Evolutionary conservation across 1,140 invertebrate species (phyloP).

Genomic region (Brachionus asplanchnoidis): DNA sequence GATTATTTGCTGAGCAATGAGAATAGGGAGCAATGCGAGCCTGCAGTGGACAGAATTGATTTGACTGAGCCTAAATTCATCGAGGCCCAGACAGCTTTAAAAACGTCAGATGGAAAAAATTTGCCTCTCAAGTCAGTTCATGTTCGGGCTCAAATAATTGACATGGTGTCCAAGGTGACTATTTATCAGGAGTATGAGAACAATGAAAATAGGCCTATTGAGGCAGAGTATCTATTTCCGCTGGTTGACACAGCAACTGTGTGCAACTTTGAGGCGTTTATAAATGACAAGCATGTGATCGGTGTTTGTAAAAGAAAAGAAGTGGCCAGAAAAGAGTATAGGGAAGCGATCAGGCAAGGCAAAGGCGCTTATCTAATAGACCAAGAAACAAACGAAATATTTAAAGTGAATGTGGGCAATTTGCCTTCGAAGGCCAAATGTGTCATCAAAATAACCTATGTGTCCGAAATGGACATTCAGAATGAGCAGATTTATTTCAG

Average conservation of each 20-base stretch:
- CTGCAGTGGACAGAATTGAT: neutral
- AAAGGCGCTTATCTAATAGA: constrained; percentile 60
- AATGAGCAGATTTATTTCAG: constrained; percentile 55
- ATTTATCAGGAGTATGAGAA: constrained; percentile 54
- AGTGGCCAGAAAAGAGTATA: constrained; percentile 57
- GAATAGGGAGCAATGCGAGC: too few species aligned
- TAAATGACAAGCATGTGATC: constrained; percentile 56
- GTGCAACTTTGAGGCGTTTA: constrained; percentile 58
- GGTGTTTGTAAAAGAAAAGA: constrained; percentile 60
- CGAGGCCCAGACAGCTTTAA: neutral
- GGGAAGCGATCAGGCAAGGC: constrained; percentile 56
- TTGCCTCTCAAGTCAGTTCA: constrained; percentile 51
- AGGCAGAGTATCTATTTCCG: constrained; percentile 58
- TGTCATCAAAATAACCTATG: constrained; percentile 59
- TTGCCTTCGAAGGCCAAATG: constrained; percentile 54
- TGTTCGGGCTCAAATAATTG: constrained; percentile 52
- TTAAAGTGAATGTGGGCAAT: constrained; percentile 58
- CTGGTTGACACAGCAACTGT: constrained; percentile 56
- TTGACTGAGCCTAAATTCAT: neutral
- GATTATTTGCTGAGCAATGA: neutral
- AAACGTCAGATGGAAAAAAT: neutral
- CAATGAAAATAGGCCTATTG: constrained; percentile 48
- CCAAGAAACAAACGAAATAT: constrained; percentile 57
- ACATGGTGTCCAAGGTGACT: constrained; percentile 53
- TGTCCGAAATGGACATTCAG: constrained; percentile 58